Percentiles rank a stretch among this genome's conserved stretches.
These are phyloP conservation scores for Sarcophaga bullata DNA, from an alignment of 1,140 invertebrate species.

Conservation along the genomic window DNA sequence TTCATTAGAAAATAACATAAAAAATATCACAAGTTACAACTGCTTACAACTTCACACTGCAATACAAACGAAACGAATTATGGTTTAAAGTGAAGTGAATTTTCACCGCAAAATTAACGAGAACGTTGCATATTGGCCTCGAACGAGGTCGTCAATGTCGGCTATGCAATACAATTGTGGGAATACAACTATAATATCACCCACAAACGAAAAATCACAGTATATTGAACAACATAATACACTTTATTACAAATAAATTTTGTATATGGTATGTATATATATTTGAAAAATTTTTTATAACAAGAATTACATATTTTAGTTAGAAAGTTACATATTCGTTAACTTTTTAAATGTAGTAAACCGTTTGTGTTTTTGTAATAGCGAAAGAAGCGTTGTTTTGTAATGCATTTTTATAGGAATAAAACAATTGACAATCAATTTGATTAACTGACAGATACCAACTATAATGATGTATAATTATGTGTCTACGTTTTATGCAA, in stretches of 20 bases:
- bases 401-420: not conserved
- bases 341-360: not conserved
- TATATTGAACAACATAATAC: not conserved
- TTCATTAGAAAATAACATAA: not conserved
- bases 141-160: slow-evolving; percentile 37
- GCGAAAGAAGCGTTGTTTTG: not conserved
- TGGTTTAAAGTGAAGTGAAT: not conserved
- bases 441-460: too few species aligned
- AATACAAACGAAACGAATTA: not conserved
- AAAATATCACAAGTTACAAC: not conserved
- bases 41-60: slow-evolving; percentile 11
- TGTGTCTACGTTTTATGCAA: too few species aligned
- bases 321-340: not conserved
- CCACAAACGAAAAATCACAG: not conserved
- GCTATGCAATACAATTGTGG: not conserved
- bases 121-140: slow-evolving; percentile 40
- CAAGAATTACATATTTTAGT: not conserved
- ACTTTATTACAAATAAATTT: too few species aligned
- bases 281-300: not conserved
- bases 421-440: not conserved
- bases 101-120: slow-evolving; percentile 39
- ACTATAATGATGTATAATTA: too few species aligned
- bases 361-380: not conserved
- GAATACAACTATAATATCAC: not conserved
- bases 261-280: too few species aligned